Conservation (phyloP, 1,140 invertebrate species). For the Harpegnathos saltator region DNA sequence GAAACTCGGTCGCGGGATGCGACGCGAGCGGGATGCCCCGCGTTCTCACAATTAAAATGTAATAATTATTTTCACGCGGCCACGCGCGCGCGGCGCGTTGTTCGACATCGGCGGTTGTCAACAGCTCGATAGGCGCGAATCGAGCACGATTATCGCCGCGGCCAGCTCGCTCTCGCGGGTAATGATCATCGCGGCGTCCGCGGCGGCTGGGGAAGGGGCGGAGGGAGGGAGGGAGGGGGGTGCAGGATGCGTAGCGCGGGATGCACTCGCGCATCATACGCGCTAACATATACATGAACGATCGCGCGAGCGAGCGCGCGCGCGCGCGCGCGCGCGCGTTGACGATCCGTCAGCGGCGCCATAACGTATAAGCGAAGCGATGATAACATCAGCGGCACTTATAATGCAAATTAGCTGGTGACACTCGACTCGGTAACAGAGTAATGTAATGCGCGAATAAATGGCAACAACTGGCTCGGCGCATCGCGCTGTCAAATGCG, state of each 20-base stretch:
- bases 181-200: constrained; percentile 53
- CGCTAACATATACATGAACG: constrained; percentile 62
- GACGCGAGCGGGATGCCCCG: too few relatives aligned
- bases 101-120: constrained; percentile 21
- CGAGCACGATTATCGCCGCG: constrained; percentile 54
- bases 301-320: constrained; percentile 53
- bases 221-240: constrained; percentile 20
- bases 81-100: constrained; percentile 11
- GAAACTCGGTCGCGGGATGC: too few relatives aligned
- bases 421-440: constrained; percentile 85
- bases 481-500: constrained; percentile 83
- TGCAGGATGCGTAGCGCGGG: constrained; percentile 11
- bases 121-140: constrained; percentile 64
- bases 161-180: constrained; percentile 38
- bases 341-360: constrained; percentile 79
- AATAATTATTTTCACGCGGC: constrained; percentile 57
- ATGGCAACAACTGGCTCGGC: constrained; percentile 85
- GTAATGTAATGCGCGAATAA: constrained; percentile 86
- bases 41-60: constrained; percentile 59
- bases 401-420: constrained; percentile 86
- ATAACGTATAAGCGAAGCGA: constrained; percentile 80
- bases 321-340: too few relatives aligned
- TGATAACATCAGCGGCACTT: constrained; percentile 82
- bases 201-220: neutral
- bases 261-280: constrained; percentile 11